phyloP scores from a whole-genome alignment of 2,113 vertebrate species.

The Monarcha castaneiventris region DNA sequence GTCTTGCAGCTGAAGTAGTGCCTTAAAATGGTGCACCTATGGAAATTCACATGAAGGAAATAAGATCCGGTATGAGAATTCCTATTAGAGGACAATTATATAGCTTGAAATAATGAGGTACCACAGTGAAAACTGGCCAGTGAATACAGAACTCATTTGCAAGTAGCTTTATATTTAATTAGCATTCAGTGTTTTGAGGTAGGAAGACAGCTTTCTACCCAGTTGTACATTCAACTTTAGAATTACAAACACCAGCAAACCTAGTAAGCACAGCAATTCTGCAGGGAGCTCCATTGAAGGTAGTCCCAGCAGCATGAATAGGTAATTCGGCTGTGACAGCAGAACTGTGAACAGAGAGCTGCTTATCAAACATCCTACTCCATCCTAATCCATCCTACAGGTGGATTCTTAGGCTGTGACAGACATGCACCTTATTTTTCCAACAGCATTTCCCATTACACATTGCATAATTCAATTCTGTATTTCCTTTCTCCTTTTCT shows the following conservation, averaged over 20 bases:
- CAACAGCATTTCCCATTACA: background rate
- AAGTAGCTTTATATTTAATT: background rate
- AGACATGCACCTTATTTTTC: background rate
- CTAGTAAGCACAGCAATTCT: background rate
- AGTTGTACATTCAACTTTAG: background rate
- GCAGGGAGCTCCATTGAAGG: background rate
- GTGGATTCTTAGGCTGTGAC: background rate
- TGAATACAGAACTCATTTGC: slow-evolving; percentile 1
- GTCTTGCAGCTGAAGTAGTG: background rate
- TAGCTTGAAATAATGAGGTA: slow-evolving; percentile 22
- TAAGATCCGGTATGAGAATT: background rate
- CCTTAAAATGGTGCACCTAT: background rate
- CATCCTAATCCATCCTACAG: too few relatives aligned
- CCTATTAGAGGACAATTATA: slow-evolving; percentile 15
- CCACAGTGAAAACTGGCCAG: background rate
- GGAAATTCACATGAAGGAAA: background rate
- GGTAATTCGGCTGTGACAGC: background rate
- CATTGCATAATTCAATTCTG: background rate
- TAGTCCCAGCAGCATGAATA: background rate
- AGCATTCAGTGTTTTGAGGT: background rate
- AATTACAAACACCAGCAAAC: background rate
- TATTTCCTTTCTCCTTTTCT: background rate
- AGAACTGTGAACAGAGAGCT: background rate
- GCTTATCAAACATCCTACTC: background rate
- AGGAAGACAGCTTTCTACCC: background rate